A percentile compares a stretch with the other conserved stretches of the same genome.
Evolutionary conservation across 35 echinoderm and acorn worm genomes (phyloP).

Genomic region (Heliocidaris tuberculata): DNA sequence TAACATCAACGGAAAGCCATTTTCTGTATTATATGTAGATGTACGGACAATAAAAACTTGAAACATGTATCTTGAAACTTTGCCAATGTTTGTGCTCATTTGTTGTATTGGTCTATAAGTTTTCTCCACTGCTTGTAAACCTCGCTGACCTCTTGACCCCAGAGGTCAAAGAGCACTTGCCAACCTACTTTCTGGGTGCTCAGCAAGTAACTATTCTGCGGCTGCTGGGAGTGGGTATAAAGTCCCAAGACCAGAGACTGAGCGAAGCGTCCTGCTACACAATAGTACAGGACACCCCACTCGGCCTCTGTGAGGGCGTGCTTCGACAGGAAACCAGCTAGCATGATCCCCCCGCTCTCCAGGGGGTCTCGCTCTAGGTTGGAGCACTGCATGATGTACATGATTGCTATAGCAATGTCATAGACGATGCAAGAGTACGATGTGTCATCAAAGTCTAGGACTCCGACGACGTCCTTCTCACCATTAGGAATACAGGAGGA

Average conservation of each 20-base stretch:
- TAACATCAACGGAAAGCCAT: too few species aligned
- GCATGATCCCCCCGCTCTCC: slow-evolving; percentile 26
- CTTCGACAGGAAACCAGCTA: slow-evolving; percentile 51
- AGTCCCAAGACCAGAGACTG: slow-evolving; percentile 41
- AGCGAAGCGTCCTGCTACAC: slow-evolving; percentile 31
- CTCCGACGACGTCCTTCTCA: slow-evolving; percentile 39
- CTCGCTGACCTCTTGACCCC: not conserved
- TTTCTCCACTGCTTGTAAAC: slow-evolving; percentile 5
- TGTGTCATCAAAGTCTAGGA: slow-evolving; percentile 56
- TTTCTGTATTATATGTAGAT: too few species aligned
- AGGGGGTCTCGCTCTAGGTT: slow-evolving; percentile 21
- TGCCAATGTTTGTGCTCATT: not conserved
- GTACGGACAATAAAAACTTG: too few species aligned
- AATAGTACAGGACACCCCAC: slow-evolving; percentile 43
- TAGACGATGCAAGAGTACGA: slow-evolving; percentile 43
- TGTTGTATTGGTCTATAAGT: not conserved
- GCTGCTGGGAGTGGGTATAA: slow-evolving; percentile 37
- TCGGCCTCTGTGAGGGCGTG: slow-evolving; percentile 29
- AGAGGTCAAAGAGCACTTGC: slow-evolving; percentile 35
- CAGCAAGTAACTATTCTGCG: slow-evolving; percentile 45
- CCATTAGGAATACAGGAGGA: not conserved
- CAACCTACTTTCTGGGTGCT: slow-evolving; percentile 51
- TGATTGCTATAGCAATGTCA: slow-evolving; percentile 41
- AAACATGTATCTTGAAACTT: too few species aligned
- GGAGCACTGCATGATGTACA: slow-evolving; percentile 31